Conservation (phyloP, 2,888 invertebrate species). For the Chloromyia formosa region DNA sequence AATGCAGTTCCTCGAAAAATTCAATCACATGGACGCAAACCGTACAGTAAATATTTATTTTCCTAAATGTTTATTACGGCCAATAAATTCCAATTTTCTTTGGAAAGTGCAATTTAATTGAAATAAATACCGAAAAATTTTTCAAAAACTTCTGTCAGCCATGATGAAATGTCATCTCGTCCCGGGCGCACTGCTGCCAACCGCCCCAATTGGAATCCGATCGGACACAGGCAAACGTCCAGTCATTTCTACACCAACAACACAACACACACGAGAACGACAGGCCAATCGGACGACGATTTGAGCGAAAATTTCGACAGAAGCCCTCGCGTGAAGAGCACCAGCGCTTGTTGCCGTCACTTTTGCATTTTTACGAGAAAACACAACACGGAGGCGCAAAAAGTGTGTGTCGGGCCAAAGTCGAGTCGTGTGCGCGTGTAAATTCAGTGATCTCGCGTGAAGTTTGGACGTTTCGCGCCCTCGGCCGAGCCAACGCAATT, state of each 20-base stretch:
- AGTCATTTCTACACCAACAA: conserved; percentile 39
- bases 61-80: too few relatives aligned
- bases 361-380: neutral
- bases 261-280: neutral
- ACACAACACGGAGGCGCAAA: neutral
- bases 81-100: too few relatives aligned
- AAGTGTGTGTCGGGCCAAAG: neutral
- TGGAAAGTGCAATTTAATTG: too few relatives aligned
- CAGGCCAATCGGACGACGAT: conserved; percentile 17
- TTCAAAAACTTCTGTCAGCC: too few relatives aligned
- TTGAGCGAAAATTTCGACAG: conserved; percentile 22
- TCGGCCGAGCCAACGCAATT: too few relatives aligned
- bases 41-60: too few relatives aligned
- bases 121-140: too few relatives aligned
- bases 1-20: too few relatives aligned
- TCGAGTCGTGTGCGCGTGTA: neutral
- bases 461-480: too few relatives aligned
- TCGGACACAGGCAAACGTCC: conserved; percentile 23
- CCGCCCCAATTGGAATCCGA: neutral
- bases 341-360: neutral
- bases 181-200: neutral
- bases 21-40: too few relatives aligned
- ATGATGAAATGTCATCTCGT: neutral
- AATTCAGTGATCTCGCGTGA: too few relatives aligned
- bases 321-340: conserved; percentile 16